Base-by-base conservation (phyloP, 35 echinoderm and acorn worm genomes). In the Apostichopus parvimensis region DNA sequence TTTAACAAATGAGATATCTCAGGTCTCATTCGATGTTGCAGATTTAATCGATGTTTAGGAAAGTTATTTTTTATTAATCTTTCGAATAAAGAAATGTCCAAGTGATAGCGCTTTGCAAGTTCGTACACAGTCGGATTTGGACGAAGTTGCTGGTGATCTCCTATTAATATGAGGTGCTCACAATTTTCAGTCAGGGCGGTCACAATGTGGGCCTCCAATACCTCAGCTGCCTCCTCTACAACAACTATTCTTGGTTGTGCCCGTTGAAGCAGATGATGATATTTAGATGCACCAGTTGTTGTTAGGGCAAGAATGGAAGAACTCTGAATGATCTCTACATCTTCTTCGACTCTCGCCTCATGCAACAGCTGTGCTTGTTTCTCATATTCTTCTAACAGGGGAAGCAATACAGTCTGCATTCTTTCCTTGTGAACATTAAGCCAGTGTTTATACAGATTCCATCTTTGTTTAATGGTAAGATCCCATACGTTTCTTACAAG, bases 201-300 rank as follows among this genome's bases (percentile, higher is more conserved):
- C 6, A 96, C 77, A 23, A 99, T 94, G 28, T 96, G 97, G 45
- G 95, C 92, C 88, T 98, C 97, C 70, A 99, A 59, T 4, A 99
- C 95, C 87, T 99, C 97, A 53, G 97, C 97, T 53, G 97, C 97
- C 90, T 99, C 97, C 68, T 99, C 97, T 11, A 99, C 97, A 9
- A 99, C 77, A 8, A 96, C 83, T 20, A 96, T 96, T 85, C 79
- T 91, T 6, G 97, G 93, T 26, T 94, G 20, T 5, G 96, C 81
- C 25, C 97, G 56, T 72, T 99, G 85, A 57, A 99, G n/a, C 2
- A 99, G 87, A 13, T 59, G 52, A 53, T 92, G 93, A 80, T 91
- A 95, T 88, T 92, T 94, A 8, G 97, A 93, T 4, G 97, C 94
- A 56, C 97, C 97, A 15, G 82, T 94, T 86, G 95, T 96, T 28